A percentile compares a stretch with the other conserved stretches of the same genome.
These are phyloP conservation scores for Serranus cabrilla DNA, from an alignment of 2,797 vertebrate genomes.

Conservation along the genomic window DNA sequence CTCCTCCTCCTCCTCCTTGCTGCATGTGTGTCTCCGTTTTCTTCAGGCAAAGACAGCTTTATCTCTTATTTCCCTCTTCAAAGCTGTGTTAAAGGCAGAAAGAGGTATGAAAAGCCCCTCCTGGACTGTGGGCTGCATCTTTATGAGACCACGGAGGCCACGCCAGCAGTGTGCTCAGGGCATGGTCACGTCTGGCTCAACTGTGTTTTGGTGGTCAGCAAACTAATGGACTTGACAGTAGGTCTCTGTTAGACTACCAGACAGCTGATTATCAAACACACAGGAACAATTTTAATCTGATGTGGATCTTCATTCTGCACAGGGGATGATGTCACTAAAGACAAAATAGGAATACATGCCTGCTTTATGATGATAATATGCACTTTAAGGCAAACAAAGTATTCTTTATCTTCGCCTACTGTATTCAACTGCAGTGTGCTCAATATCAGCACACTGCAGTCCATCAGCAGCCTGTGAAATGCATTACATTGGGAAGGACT, in stretches of 20 bases:
- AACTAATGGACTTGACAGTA: not conserved
- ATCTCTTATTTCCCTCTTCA: constrained; percentile 66
- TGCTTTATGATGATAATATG: too few relatives aligned
- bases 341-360: too few relatives aligned
- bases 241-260: constrained; percentile 23
- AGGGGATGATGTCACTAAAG: too few relatives aligned
- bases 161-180: not conserved
- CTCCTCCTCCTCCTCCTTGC: constrained; percentile 37
- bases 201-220: constrained; percentile 18
- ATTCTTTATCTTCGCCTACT: too few relatives aligned
- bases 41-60: constrained; percentile 61
- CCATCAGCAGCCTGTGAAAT: too few relatives aligned
- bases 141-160: constrained; percentile 35
- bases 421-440: too few relatives aligned
- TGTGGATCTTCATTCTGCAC: too few relatives aligned
- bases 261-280: constrained; percentile 18
- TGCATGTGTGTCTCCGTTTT: constrained; percentile 58
- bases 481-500: too few relatives aligned
- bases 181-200: constrained; percentile 1
- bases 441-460: too few relatives aligned
- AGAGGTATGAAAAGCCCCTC: constrained; percentile 41
- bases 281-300: not conserved
- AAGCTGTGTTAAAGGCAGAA: constrained; percentile 46
- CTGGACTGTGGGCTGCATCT: constrained; percentile 32
- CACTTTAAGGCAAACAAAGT: too few relatives aligned